Evolutionary conservation across 2,797 vertebrate species (phyloP).

Genomic region (Esox masquinongy): DNA sequence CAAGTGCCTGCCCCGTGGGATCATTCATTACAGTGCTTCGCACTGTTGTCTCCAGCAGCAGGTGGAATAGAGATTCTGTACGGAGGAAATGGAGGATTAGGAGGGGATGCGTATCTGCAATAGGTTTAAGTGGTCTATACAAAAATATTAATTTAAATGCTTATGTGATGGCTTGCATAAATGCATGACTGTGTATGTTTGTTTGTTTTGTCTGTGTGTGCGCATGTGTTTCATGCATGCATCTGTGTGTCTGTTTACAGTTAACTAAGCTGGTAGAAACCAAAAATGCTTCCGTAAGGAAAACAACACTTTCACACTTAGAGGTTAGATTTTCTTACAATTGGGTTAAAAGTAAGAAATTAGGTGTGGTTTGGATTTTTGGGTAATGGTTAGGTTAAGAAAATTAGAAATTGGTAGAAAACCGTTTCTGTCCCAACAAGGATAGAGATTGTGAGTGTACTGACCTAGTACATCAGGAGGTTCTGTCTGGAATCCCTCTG

Average conservation of each 20-base stretch:
- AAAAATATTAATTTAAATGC: background rate
- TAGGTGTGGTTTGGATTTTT: no score
- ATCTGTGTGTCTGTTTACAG: background rate
- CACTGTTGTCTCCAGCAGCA: slow-evolving; percentile 96
- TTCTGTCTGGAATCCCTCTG: slow-evolving; percentile 96
- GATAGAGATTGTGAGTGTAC: slow-evolving; percentile 19
- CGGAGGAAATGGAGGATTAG: background rate
- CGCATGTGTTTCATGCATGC: background rate
- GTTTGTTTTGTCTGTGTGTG: background rate
- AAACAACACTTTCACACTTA: no score
- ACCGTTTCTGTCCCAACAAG: no score
- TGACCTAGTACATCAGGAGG: slow-evolving; percentile 96
- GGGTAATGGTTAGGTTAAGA: no score
- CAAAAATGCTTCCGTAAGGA: no score
- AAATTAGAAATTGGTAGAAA: no score
- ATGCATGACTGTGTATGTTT: background rate
- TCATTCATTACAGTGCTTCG: slow-evolving; percentile 95
- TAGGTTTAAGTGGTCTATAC: background rate
- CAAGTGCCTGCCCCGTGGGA: slow-evolving; percentile 93
- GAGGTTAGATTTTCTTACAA: no score
- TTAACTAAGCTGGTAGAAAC: no score
- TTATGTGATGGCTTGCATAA: background rate
- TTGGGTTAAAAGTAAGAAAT: no score
- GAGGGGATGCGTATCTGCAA: background rate
- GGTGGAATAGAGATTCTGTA: slow-evolving; percentile 93